A percentile compares a stretch with the other conserved stretches of the same genome.
Evolutionary conservation across 1,140 invertebrate genomes (phyloP).

Genomic region (Drosophila lacertosa): DNA sequence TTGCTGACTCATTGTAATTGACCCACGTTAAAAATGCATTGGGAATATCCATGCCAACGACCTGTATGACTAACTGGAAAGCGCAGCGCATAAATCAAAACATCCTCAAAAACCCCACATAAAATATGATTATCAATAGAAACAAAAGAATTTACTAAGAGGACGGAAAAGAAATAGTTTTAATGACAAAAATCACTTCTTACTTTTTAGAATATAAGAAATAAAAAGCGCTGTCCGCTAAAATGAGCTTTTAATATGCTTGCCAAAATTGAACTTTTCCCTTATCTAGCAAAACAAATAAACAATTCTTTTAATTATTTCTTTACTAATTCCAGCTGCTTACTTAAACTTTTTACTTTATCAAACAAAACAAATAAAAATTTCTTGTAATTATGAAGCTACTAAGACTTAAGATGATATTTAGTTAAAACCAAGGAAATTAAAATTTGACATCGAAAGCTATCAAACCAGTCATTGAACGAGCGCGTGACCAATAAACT

Average conservation of each 20-base stretch:
- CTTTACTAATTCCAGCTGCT: background rate
- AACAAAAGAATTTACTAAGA: background rate
- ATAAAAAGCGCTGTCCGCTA: too few relatives aligned
- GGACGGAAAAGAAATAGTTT: too few relatives aligned
- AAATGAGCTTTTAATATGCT: too few relatives aligned
- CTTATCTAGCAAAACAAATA: too few relatives aligned
- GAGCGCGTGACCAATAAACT: slow-evolving; percentile 31
- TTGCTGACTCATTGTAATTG: slow-evolving; percentile 3
- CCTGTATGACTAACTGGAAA: slow-evolving; percentile 16
- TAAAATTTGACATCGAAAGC: background rate
- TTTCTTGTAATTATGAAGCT: too few relatives aligned
- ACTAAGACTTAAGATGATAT: too few relatives aligned
- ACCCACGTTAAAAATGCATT: background rate
- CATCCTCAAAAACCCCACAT: background rate
- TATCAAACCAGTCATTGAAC: slow-evolving; percentile 36
- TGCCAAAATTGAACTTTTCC: too few relatives aligned
- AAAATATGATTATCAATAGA: background rate
- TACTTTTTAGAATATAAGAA: too few relatives aligned
- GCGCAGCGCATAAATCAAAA: slow-evolving; percentile 1
- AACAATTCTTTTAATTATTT: too few relatives aligned
- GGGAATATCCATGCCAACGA: slow-evolving; percentile 14
- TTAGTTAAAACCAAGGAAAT: background rate
- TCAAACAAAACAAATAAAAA: too few relatives aligned
- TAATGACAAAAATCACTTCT: too few relatives aligned
- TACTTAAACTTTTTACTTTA: background rate